Conservation (phyloP, 1,140 invertebrate species). For the Aphaenogaster ashmeadi region DNA sequence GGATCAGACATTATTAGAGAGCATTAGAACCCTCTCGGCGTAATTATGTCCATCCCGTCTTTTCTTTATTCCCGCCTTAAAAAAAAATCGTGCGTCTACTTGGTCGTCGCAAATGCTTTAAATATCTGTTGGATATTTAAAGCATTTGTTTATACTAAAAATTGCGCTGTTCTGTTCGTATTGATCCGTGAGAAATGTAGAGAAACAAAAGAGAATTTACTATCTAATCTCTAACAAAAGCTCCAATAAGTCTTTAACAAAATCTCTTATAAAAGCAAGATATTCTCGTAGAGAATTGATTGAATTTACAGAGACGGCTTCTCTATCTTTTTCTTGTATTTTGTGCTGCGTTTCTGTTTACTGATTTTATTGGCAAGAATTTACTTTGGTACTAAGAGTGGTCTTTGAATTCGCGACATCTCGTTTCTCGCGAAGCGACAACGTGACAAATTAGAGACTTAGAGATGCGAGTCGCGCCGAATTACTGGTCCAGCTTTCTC, state of each 20-base stretch:
- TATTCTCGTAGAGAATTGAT: neutral
- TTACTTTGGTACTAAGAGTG: neutral
- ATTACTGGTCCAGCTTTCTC: conserved; percentile 46
- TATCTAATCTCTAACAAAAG: neutral
- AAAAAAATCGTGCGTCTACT: neutral
- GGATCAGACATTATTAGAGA: conserved; percentile 63
- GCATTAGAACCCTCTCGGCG: conserved; percentile 52
- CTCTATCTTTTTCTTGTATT: neutral
- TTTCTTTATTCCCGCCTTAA: conserved; percentile 21
- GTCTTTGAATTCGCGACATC: neutral
- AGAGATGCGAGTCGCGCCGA: neutral
- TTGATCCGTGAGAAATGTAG: neutral
- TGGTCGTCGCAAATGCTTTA: neutral
- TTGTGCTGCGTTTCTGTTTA: neutral
- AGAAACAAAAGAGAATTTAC: neutral
- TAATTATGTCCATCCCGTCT: conserved; percentile 46
- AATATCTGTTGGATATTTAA: neutral
- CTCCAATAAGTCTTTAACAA: neutral
- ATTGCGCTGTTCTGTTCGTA: neutral
- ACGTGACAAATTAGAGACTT: conserved; percentile 21
- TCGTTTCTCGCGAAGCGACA: neutral
- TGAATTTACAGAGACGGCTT: neutral
- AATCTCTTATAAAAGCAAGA: neutral
- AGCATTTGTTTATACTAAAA: neutral
- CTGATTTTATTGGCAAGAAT: neutral